Conservation (phyloP, 2,888 invertebrate genomes). For the Capitulum mitella region DNA sequence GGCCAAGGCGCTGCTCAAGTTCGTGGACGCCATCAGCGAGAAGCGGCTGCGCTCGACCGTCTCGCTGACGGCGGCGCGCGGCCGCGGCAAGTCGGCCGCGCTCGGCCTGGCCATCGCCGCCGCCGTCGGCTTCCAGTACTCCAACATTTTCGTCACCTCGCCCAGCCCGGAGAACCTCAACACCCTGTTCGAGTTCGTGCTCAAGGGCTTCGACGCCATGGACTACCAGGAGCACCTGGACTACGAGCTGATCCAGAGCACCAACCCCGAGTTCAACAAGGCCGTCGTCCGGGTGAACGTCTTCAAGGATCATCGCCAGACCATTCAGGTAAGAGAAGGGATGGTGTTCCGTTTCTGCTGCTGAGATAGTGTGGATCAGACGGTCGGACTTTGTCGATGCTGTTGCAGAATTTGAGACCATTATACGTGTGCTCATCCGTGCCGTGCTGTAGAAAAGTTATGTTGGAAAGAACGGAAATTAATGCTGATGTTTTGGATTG, state of each 20-base stretch:
- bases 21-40: conserved; percentile 91
- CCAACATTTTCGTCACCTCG: conserved; percentile 94
- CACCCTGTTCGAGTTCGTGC: conserved; percentile 92
- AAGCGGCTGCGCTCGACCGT: conserved; percentile 82
- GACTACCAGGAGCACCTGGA: conserved; percentile 94
- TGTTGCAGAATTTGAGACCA: too few species aligned
- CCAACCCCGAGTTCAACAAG: conserved; percentile 93
- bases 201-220: conserved; percentile 85
- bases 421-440: too few species aligned
- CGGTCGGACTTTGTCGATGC: too few species aligned
- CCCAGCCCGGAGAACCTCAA: conserved; percentile 97
- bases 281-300: conserved; percentile 90
- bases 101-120: conserved; percentile 85
- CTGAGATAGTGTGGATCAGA: too few species aligned
- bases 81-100: conserved; percentile 96
- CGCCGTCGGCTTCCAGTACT: conserved; percentile 73
- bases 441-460: too few species aligned
- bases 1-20: conserved; percentile 82
- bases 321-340: conserved; percentile 89
- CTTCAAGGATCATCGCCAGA: conserved; percentile 81
- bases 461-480: too few species aligned
- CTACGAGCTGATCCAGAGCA: conserved; percentile 87
- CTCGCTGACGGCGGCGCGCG: conserved; percentile 90
- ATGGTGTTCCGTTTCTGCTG: too few species aligned
- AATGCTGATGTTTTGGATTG: too few species aligned